These are phyloP conservation scores for Halcyon badia DNA, from an alignment of 2,797 vertebrate genomes.

Conservation along the genomic window DNA sequence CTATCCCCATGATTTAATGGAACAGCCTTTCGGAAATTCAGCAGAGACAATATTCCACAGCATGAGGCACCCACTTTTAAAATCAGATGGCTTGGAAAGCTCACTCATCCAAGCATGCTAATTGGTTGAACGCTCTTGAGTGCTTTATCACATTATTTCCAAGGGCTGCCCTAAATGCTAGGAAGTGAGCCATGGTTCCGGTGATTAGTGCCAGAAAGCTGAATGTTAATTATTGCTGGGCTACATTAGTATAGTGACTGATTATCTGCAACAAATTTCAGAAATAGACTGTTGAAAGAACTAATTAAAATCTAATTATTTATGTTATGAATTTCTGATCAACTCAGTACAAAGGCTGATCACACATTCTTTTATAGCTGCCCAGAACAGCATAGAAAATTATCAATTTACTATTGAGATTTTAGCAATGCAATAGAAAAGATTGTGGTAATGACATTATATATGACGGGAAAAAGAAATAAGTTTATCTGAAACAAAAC, in stretches of 20 bases:
- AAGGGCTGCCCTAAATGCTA: conserved; percentile 50
- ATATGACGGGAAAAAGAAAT: not conserved
- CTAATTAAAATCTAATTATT: conserved; percentile 67
- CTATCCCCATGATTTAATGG: not conserved
- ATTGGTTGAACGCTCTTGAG: conserved; percentile 49
- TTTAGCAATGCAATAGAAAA: conserved; percentile 34
- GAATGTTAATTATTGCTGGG: conserved; percentile 52
- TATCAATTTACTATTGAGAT: conserved; percentile 8
- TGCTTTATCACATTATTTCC: conserved; percentile 64
- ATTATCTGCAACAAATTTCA: conserved; percentile 62
- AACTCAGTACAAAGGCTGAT: conserved; percentile 34
- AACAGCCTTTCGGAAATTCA: not conserved
- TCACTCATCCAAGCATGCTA: conserved; percentile 27
- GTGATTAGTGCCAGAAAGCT: conserved; percentile 45
- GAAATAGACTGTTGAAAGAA: conserved; percentile 61
- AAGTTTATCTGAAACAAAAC: not conserved
- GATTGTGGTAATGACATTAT: not conserved
- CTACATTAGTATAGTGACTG: not conserved
- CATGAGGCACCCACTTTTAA: conserved; percentile 4
- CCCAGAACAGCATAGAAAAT: conserved; percentile 31
- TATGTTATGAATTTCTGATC: conserved; percentile 45
- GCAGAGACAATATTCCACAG: conserved; percentile 35
- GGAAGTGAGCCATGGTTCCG: conserved; percentile 46
- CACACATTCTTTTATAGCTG: conserved; percentile 2
- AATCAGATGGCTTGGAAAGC: conserved; percentile 56